Evolutionary conservation across 1,140 invertebrate genomes (phyloP).

Genomic region (Macrotrachela quadricornifera): DNA sequence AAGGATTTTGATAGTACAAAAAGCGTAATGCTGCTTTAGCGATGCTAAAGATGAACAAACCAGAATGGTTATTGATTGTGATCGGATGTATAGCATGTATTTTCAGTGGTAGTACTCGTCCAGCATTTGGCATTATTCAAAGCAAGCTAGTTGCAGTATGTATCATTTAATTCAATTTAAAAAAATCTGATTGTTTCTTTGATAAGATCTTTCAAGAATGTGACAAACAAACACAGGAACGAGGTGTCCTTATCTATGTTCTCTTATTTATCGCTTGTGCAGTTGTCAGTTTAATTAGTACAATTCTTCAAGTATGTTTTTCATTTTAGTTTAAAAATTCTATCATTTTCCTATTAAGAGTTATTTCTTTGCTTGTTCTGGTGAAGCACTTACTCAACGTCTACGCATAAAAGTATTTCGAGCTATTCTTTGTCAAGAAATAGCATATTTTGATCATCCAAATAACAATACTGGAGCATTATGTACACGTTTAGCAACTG

Average conservation of each 20-base stretch:
- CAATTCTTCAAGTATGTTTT: conserved; percentile 38
- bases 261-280: conserved; percentile 46
- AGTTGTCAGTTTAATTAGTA: conserved; percentile 38
- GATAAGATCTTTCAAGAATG: conserved; percentile 23
- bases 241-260: conserved; percentile 41
- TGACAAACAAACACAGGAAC: conserved; percentile 35
- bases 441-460: conserved; percentile 38
- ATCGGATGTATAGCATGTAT: conserved; percentile 47
- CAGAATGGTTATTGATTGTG: conserved; percentile 52
- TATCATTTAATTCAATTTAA: neutral
- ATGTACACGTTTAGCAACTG: neutral
- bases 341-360: too few species aligned
- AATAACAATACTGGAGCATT: conserved; percentile 49
- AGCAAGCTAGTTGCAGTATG: conserved; percentile 25
- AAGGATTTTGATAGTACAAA: too few species aligned
- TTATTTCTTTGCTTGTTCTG: conserved; percentile 9
- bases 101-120: conserved; percentile 49
- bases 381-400: conserved; percentile 42
- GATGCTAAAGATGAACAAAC: conserved; percentile 49
- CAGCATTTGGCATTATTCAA: conserved; percentile 58
- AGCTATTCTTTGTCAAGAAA: conserved; percentile 40
- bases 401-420: conserved; percentile 43
- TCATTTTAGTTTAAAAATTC: too few species aligned
- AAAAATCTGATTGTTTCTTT: neutral
- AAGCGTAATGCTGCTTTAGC: too few species aligned